phyloP scores from a whole-genome alignment of 2,797 vertebrate genomes.

The Sarcoramphus papa region DNA sequence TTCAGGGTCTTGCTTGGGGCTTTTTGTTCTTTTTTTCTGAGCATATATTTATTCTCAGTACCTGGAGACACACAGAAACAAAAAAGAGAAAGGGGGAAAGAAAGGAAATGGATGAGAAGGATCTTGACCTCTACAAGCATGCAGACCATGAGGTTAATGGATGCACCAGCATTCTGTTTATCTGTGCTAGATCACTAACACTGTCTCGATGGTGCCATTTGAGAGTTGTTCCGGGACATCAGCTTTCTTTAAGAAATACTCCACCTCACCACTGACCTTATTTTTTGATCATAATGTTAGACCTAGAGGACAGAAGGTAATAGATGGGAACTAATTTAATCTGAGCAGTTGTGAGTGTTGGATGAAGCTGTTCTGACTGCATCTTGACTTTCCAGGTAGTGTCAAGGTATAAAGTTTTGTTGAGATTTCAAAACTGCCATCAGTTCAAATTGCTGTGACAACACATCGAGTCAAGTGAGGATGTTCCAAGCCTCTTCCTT shows the following conservation, averaged over 20 bases:
- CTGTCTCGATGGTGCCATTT: background rate
- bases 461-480: conserved; percentile 15
- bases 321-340: conserved; percentile 50
- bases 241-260: background rate
- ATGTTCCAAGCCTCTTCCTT: background rate
- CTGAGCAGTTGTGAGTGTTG: conserved; percentile 18
- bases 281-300: background rate
- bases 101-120: background rate
- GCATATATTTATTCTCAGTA: background rate
- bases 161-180: background rate
- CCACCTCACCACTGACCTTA: background rate
- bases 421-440: conserved; percentile 24
- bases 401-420: conserved; percentile 36
- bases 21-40: background rate
- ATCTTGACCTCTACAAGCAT: background rate
- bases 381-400: conserved; percentile 21
- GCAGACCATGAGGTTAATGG: background rate
- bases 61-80: background rate
- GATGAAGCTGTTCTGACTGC: conserved; percentile 51
- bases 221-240: background rate
- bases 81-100: background rate
- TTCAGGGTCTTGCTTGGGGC: background rate
- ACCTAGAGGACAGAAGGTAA: conserved; percentile 16
- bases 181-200: background rate
- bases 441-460: conserved; percentile 51